A percentile compares a stretch with the other conserved stretches of the same genome.
Evolutionary conservation across 2,888 invertebrate genomes (phyloP).

Genomic region (Julus scandinavius): DNA sequence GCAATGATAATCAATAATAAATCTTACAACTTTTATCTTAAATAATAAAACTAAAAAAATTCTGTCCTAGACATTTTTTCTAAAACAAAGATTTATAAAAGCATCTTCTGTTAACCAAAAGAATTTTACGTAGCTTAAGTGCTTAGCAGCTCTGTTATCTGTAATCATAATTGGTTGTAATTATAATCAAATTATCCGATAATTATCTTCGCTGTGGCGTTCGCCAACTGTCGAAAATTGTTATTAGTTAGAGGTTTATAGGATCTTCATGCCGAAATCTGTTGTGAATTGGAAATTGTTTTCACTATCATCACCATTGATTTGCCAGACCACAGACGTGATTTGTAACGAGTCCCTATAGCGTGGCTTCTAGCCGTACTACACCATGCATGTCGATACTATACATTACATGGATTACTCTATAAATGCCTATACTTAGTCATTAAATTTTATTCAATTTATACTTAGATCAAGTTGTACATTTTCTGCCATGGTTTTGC

Average conservation of each 20-base stretch:
- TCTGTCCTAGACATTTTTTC: too few species aligned
- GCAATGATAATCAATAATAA: not conserved
- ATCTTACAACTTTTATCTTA: too few species aligned
- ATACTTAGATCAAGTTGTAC: not conserved
- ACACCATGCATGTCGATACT: not conserved
- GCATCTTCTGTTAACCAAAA: too few species aligned
- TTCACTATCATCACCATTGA: not conserved
- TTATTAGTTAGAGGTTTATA: not conserved
- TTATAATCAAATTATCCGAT: not conserved
- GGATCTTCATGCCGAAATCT: not conserved
- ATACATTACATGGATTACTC: not conserved
- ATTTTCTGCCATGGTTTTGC: not conserved
- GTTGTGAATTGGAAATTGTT: not conserved
- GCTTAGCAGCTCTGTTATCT: not conserved
- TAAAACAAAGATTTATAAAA: too few species aligned
- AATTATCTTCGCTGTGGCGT: not conserved
- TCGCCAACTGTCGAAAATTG: not conserved
- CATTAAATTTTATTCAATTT: not conserved
- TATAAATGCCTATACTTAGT: not conserved
- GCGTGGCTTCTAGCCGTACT: not conserved
- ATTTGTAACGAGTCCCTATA: not conserved
- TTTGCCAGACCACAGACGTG: not conserved
- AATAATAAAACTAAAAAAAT: too few species aligned
- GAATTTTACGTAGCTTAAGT: too few species aligned
- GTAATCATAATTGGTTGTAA: not conserved